Evolutionary conservation across 2,113 vertebrate species (phyloP).

Genomic region (Vombatus ursinus): DNA sequence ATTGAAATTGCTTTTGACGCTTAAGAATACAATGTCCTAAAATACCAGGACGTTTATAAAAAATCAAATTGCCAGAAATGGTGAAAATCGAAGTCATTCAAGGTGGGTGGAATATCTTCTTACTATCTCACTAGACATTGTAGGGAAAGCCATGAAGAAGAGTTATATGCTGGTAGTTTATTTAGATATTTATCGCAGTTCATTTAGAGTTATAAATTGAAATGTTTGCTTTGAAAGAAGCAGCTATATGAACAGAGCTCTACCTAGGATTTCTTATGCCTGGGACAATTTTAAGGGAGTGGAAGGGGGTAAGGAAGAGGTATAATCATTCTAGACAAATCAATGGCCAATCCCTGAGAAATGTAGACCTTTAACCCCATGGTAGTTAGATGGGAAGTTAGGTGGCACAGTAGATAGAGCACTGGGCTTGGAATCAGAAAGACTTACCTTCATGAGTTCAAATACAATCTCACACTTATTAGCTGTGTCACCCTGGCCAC

Average conservation of each 20-base stretch:
- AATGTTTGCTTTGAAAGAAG: background rate
- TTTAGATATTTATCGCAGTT: background rate
- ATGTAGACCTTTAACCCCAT: background rate
- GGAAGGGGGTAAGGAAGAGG: rapidly evolving
- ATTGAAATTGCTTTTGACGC: background rate
- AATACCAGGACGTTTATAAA: background rate
- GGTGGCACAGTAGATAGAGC: background rate
- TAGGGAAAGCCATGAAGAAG: background rate
- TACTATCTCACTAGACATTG: background rate
- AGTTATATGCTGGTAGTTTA: too few species aligned
- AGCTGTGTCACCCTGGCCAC: background rate
- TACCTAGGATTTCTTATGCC: background rate
- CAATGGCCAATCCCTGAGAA: background rate
- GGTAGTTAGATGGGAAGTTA: background rate
- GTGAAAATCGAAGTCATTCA: background rate
- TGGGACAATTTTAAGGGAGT: background rate
- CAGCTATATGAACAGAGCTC: background rate
- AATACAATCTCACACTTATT: background rate
- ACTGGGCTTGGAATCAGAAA: background rate
- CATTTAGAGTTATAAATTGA: background rate
- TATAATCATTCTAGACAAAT: background rate
- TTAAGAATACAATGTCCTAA: background rate
- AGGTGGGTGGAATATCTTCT: background rate
- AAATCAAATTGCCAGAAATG: background rate
- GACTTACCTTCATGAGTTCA: background rate